Base-by-base conservation (phyloP, 2,797 vertebrate genomes). In the Myotis planiceps region DNA sequence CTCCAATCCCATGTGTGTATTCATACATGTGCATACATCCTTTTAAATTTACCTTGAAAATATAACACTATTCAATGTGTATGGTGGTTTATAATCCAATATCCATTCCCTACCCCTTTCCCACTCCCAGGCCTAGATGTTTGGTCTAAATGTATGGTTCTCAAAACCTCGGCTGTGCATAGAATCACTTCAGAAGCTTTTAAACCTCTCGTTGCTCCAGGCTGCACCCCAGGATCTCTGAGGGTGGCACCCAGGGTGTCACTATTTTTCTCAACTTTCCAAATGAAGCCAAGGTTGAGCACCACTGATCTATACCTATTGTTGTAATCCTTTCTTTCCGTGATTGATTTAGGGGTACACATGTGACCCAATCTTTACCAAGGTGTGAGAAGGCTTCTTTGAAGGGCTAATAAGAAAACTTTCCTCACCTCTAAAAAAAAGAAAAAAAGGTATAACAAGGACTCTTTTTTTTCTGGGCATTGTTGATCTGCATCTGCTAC, bases 1-100 rank as follows among this genome's bases (percentile, higher is more conserved):
- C 27, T 72, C 32, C 63, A 91, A 13, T 78, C 9, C 32, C 27
- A 53, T 37, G 9, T 39, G 29, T 68, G 8, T n/a, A 82, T 63
- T 91, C 85, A 87, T 58, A 78, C 47, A 53, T 65, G 5, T 37
- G 63, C 23, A 58, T 27, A 45, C 0, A 47, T 39, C 66, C 72
- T 88, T 85, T 86, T 3, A 81, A 76, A 75, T 78, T 55, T 94
- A 39, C 14, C 71, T n/a, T 90, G 55, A 68, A 94, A 91, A 82
- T 83, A 27, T 60, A 94, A 37, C 18, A 91, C 47, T 80, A 76
- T 27, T 66, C 63, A 85, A 25, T 66, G n/a, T 25, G 25, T 76
- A 32, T 25, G 23, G 18, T 55, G 27, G 75, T 47, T 83, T 90
- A 75, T 75, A 82, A 90, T 45, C 47, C 49, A 83, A 19, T 65